Percentiles rank a stretch among this genome's conserved stretches.
Evolutionary conservation across 1,140 invertebrate genomes (phyloP).

Genomic region (Anagrus nilaparvatae): DNA sequence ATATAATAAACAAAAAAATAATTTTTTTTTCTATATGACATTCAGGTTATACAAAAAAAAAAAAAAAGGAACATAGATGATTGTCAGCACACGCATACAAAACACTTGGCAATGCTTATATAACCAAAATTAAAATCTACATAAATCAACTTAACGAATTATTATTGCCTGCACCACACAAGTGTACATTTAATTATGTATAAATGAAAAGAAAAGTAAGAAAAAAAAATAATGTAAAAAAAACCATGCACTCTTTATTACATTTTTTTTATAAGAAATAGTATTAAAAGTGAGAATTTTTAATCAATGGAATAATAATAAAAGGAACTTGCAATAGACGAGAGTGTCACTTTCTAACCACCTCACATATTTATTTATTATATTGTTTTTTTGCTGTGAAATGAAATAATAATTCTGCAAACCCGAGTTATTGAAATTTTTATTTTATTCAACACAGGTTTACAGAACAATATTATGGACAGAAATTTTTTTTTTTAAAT

Average conservation of each 20-base stretch:
- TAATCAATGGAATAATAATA: conserved; percentile 29
- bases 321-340: conserved; percentile 28
- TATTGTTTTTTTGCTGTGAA: no score
- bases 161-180: conserved; percentile 36
- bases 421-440: no score
- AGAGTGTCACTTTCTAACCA: conserved; percentile 21
- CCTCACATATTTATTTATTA: conserved; percentile 15
- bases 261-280: conserved; percentile 21
- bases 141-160: conserved; percentile 35
- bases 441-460: no score
- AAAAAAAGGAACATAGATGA: conserved; percentile 38
- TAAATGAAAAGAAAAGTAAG: no score
- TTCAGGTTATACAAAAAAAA: conserved; percentile 10
- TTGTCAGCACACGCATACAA: conserved; percentile 46
- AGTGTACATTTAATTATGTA: conserved; percentile 27
- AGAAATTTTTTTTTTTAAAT: no score
- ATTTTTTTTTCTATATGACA: conserved; percentile 8
- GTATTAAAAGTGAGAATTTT: conserved; percentile 26
- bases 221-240: no score
- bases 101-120: conserved; percentile 45
- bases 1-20: no score
- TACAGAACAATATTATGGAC: no score
- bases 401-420: no score
- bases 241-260: conserved; percentile 36
- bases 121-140: conserved; percentile 36